Evolutionary conservation across 2,888 invertebrate species (phyloP).

Genomic region (Ochropleura plecta): DNA sequence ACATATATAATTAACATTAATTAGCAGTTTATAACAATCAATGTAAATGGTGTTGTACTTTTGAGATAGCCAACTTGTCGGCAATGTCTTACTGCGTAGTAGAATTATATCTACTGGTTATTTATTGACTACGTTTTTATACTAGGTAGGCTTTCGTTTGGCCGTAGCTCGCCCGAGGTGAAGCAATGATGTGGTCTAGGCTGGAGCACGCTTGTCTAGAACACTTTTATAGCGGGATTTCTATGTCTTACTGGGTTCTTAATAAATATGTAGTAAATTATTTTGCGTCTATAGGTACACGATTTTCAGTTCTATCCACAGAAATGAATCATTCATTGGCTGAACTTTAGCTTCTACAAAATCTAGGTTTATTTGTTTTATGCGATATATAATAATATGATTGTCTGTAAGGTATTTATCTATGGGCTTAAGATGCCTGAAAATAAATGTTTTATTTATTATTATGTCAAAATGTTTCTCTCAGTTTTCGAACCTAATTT

Average conservation of each 20-base stretch:
- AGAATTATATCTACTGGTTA: conserved; percentile 7
- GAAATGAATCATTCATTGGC: background rate
- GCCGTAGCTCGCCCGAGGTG: too few relatives aligned
- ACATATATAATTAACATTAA: conserved; percentile 3
- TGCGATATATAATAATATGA: conserved; percentile 11
- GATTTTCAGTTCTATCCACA: background rate
- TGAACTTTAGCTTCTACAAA: conserved; percentile 8
- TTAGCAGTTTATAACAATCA: background rate
- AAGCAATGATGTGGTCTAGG: too few relatives aligned
- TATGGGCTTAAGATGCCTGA: too few relatives aligned
- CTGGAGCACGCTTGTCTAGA: too few relatives aligned
- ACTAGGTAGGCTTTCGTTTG: too few relatives aligned
- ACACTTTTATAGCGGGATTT: background rate
- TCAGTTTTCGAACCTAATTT: conserved; percentile 9
- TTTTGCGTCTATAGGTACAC: background rate
- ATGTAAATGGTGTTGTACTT: conserved; percentile 30
- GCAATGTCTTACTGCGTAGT: conserved; percentile 31
- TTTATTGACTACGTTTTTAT: background rate
- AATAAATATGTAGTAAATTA: background rate
- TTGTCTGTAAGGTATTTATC: background rate
- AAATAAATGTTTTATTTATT: background rate
- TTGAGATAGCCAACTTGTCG: background rate
- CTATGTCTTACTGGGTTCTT: background rate
- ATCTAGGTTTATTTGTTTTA: conserved; percentile 1
- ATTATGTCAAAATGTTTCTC: conserved; percentile 5